These are phyloP conservation scores for Taphrorychus bicolor DNA, from an alignment of 2,888 invertebrate genomes.

Conservation along the genomic window DNA sequence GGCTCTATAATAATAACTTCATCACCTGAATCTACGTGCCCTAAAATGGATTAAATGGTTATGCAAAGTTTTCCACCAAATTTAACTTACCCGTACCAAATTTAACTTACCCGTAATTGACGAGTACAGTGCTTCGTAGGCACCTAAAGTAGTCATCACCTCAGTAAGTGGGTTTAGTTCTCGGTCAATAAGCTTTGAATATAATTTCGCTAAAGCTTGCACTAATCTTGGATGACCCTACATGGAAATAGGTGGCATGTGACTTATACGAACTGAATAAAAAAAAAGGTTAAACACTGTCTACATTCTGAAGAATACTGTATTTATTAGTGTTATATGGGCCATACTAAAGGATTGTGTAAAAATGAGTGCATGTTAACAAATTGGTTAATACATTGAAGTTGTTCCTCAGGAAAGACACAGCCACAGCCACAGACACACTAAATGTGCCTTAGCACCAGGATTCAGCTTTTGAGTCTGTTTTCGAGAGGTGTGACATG, in stretches of 20 bases:
- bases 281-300: too few relatives aligned
- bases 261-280: too few relatives aligned
- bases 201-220: slow-evolving; percentile 82
- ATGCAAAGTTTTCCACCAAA: background rate
- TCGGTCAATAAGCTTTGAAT: slow-evolving; percentile 77
- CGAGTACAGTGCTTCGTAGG: slow-evolving; percentile 92
- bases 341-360: too few relatives aligned
- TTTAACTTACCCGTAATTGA: slow-evolving; percentile 69
- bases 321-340: too few relatives aligned
- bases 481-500: too few relatives aligned
- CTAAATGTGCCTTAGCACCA: too few relatives aligned
- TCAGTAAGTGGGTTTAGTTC: slow-evolving; percentile 86
- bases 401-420: too few relatives aligned
- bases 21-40: slow-evolving; percentile 82
- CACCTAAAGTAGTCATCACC: slow-evolving; percentile 88
- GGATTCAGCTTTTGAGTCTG: too few relatives aligned
- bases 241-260: background rate
- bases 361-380: too few relatives aligned
- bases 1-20: slow-evolving; percentile 98
- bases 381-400: too few relatives aligned
- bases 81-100: background rate
- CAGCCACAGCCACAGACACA: too few relatives aligned
- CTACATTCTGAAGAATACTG: too few relatives aligned
- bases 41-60: slow-evolving; percentile 18
- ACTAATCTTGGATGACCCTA: slow-evolving; percentile 94